Base-by-base conservation (phyloP, 2,113 vertebrate species). In the Sterrhoptilus dennistouni region DNA sequence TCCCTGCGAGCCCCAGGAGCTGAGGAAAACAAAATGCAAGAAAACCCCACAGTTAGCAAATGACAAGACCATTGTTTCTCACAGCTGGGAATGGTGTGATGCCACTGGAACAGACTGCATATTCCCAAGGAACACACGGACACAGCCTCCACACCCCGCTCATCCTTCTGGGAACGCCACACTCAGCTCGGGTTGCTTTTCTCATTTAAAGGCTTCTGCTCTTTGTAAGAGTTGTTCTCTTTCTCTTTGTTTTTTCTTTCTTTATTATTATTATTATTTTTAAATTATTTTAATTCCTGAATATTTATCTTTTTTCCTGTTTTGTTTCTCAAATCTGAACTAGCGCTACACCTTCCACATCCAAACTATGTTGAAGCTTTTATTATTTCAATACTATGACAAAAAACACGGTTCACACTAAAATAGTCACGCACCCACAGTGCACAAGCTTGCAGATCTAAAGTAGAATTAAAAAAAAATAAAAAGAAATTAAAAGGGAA, bases 401-500 rank as follows among this genome's bases (percentile, higher is more conserved):
- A 98, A 98, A 98, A 98, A 98, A 98, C 99, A 99, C 98, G 89
- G 98, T 98, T 99, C 98, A 99, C 98, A 99, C 98, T 98, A 99
- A 98, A 98, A 98, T 98, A 99, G 96, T 98, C 98, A 99, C 99
- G 98, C 99, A 98, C 98, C 98, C 99, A 99, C 99, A 99, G 99
- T 98, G 99, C 98, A 99, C 99, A 99, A 99, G 99, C 99, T 99
- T 98, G 98, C 99, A 99, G 98, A 97, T 98, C 98, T 99, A 98
- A 98, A 98, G 98, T 96, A 98, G 97, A 97, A 97, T 91, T 89
- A 56, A 89, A 61, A 71, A 84, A 27, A 97, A 95, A n/a, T n/a
- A n/a, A 96, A 94, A 95, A 47, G 0, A 52, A 78, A 64, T 31
- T 0, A 45, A 68, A 83, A 16, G 96, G 35, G 97, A 65, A 78